These are phyloP conservation scores for Mus pahari DNA, from an alignment of 2,113 vertebrate species.

Conservation along the genomic window DNA sequence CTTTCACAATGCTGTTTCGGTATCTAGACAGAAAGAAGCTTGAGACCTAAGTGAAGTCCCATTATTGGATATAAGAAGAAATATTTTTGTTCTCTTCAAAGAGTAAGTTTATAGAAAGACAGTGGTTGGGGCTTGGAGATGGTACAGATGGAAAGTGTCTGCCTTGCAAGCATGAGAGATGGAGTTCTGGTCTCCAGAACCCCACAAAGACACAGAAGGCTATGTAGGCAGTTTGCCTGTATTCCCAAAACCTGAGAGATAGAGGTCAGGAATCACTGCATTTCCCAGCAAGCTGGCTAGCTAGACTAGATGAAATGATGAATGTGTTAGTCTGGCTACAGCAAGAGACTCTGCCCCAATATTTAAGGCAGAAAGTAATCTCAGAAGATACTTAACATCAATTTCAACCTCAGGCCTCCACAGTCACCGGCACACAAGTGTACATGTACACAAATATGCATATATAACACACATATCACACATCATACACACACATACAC, in stretches of 20 bases:
- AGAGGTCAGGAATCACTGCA: background rate
- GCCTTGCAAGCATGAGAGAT: background rate
- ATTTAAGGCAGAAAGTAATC: background rate
- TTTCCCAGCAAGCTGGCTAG: background rate
- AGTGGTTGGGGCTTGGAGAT: background rate
- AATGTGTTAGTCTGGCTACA: background rate
- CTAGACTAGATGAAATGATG: background rate
- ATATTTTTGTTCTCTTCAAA: constrained; percentile 41
- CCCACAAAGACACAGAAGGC: background rate
- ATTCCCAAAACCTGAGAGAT: background rate
- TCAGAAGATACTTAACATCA: background rate
- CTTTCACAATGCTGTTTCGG: constrained; percentile 11
- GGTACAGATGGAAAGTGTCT: background rate
- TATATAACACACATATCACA: background rate
- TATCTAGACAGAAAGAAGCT: background rate
- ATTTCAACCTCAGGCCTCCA: background rate
- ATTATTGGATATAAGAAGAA: background rate
- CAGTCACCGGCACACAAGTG: background rate
- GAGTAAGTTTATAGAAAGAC: constrained; percentile 28
- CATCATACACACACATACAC: background rate
- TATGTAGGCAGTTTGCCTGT: background rate
- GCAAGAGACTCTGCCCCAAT: too few species aligned
- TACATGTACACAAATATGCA: background rate
- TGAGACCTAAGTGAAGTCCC: constrained; percentile 12
- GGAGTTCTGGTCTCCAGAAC: background rate